Evolutionary conservation across 1,140 invertebrate genomes (phyloP).

Genomic region (Chrysomallon squamiferum): DNA sequence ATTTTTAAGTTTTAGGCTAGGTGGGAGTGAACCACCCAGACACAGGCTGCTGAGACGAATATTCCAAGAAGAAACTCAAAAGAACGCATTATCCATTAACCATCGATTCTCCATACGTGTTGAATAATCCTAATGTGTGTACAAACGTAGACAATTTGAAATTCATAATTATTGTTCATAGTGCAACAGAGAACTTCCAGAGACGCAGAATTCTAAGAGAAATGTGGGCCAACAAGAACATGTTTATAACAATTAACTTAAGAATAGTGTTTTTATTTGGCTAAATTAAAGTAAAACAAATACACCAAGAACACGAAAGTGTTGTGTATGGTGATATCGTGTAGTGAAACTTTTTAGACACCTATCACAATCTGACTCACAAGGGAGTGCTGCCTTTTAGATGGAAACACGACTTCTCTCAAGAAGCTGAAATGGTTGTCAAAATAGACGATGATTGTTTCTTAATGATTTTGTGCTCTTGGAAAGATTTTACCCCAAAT

Average conservation of each 20-base stretch:
- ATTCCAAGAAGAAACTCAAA: background rate
- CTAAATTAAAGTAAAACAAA: slow-evolving; percentile 52
- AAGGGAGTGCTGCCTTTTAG: slow-evolving; percentile 82
- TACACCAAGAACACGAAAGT: slow-evolving; percentile 19
- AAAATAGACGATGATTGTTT: slow-evolving; percentile 90
- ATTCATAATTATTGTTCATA: slow-evolving; percentile 48
- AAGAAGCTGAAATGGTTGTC: slow-evolving; percentile 72
- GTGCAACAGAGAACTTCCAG: slow-evolving; percentile 41
- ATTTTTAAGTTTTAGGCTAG: too few relatives aligned
- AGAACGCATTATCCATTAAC: slow-evolving; percentile 28
- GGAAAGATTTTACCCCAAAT: slow-evolving; percentile 10
- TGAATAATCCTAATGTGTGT: slow-evolving; percentile 40
- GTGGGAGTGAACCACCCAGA: too few relatives aligned
- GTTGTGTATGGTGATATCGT: slow-evolving; percentile 45
- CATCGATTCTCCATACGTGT: slow-evolving; percentile 24
- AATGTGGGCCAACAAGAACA: slow-evolving; percentile 51
- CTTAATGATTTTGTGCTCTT: slow-evolving; percentile 72
- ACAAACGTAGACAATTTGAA: slow-evolving; percentile 24
- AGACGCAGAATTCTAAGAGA: slow-evolving; percentile 42
- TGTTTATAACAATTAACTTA: slow-evolving; percentile 24
- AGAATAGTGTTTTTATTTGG: slow-evolving; percentile 75
- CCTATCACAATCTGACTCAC: slow-evolving; percentile 54
- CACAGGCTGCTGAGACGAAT: too few relatives aligned
- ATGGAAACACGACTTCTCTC: slow-evolving; percentile 76
- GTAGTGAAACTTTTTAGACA: slow-evolving; percentile 54